phyloP scores from a whole-genome alignment of 2,888 invertebrate genomes.

The Dinocampus coccinellae region DNA sequence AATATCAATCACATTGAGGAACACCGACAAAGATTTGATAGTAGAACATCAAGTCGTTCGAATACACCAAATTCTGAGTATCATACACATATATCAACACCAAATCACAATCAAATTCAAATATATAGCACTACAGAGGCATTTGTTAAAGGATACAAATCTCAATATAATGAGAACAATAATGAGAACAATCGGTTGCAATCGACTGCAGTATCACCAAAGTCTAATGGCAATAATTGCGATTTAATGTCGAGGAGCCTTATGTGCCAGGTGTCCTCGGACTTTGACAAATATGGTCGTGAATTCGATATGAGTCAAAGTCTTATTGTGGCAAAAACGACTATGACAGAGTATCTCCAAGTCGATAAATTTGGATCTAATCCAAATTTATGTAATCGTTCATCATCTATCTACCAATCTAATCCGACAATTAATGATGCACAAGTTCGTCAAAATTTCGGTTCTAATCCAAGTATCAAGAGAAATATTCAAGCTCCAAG shows the following conservation, averaged over 20 bases:
- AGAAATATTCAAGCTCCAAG: conserved; percentile 69
- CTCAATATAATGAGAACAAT: conserved; percentile 55
- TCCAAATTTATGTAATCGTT: conserved; percentile 53
- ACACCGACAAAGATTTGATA: conserved; percentile 65
- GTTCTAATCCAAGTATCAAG: conserved; percentile 57
- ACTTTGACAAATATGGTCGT: conserved; percentile 54
- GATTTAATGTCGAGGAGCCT: conserved; percentile 62
- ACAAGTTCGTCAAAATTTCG: conserved; percentile 45
- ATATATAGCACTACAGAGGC: conserved; percentile 53
- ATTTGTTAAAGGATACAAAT: conserved; percentile 53
- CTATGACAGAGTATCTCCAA: conserved; percentile 64
- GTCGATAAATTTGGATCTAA: conserved; percentile 62
- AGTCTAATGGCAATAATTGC: conserved; percentile 38
- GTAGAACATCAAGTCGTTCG: conserved; percentile 59
- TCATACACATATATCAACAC: conserved; percentile 38
- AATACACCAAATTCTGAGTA: conserved; percentile 50
- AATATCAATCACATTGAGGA: conserved; percentile 48
- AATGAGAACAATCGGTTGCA: conserved; percentile 36
- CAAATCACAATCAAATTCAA: conserved; percentile 55
- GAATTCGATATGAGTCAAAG: conserved; percentile 68
- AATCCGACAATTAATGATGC: conserved; percentile 32
- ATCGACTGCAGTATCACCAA: conserved; percentile 7
- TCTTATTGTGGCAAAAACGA: conserved; percentile 64
- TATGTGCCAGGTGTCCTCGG: conserved; percentile 54
- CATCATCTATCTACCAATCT: conserved; percentile 32